These are phyloP conservation scores for Prunella himalayana DNA, from an alignment of 2,113 vertebrate genomes.

Conservation along the genomic window DNA sequence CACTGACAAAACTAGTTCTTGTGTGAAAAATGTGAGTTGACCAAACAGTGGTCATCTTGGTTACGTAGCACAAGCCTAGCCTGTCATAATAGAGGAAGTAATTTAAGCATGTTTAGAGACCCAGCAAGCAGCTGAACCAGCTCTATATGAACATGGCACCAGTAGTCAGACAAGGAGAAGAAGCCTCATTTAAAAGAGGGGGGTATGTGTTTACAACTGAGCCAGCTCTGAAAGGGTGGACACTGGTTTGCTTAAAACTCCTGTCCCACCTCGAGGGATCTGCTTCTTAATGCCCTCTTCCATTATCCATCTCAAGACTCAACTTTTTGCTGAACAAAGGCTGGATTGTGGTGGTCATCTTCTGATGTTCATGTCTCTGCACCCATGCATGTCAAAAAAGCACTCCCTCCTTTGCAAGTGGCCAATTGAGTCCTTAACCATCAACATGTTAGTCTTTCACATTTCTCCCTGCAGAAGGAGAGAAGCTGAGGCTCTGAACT, in stretches of 20 bases:
- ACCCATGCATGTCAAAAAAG: not conserved
- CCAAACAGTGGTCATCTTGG: not conserved
- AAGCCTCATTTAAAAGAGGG: not conserved
- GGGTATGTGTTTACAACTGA: not conserved
- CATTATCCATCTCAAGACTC: not conserved
- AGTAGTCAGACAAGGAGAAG: not conserved
- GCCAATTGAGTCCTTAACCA: fast-evolving
- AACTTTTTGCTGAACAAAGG: not conserved
- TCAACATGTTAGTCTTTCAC: not conserved
- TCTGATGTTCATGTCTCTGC: not conserved
- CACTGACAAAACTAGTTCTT: not conserved
- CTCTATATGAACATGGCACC: not conserved
- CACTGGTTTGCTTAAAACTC: not conserved
- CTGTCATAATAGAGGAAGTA: not conserved
- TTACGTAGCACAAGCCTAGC: not conserved
- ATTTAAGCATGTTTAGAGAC: not conserved
- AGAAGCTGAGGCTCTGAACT: not conserved
- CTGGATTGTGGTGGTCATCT: not conserved
- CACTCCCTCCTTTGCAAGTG: not conserved
- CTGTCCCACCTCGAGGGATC: fast-evolving
- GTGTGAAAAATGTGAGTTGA: not conserved
- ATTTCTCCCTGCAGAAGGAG: not conserved
- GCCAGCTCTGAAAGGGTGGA: not conserved
- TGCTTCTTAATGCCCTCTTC: not conserved
- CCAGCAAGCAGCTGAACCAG: not conserved